Evolutionary conservation across 1,140 invertebrate genomes (phyloP), one percentile per base, ranked within the genome.

Genomic region (Heliconius hermathena): DNA sequence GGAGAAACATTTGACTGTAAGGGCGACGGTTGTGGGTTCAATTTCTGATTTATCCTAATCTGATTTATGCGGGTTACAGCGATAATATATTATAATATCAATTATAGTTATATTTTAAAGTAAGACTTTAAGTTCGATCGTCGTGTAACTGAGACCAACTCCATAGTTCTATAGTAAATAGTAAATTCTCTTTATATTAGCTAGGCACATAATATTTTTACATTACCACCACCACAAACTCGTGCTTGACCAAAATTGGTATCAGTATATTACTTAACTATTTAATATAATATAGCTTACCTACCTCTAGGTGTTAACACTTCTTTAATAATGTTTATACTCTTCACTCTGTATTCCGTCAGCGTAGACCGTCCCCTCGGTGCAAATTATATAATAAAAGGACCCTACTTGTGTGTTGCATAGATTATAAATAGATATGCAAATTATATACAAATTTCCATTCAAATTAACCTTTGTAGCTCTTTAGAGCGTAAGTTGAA

Each of bases 351-450:
- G 89, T 93, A 94, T 94, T 94, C 90, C 80, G 78, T 18, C 80
- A 57, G 83, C 87, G 85, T 86, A 33, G 49, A 52, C 75, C 82
- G 83, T 88, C 88, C 86, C 88, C 88, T 87, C 78, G 76, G 82
- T 90, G 90, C 85, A 91, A 94, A 91, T 93, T 94, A 91, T 91
- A 93, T 93, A 94, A 94, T 93, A 89, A 93, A 93, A 89, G 91
- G 90, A 85, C 82, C 89, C 88, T 89, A 91, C 90, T 94, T 93
- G 91, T 93, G 91, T 92, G 88, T 87, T 89, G 90, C 92, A 91
- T 88, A 93, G 91, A 93, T 93, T 94, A 90, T 94, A 94, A 94
- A 94, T 93, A 94, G 90, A 90, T 93, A 94, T 93, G 93, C 92
- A 92, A 94, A 94, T 94, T 91, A 88, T 89, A 90, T 87, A 89